Base-by-base conservation (phyloP, 2,113 vertebrate genomes). In the Oostethus manadensis region DNA sequence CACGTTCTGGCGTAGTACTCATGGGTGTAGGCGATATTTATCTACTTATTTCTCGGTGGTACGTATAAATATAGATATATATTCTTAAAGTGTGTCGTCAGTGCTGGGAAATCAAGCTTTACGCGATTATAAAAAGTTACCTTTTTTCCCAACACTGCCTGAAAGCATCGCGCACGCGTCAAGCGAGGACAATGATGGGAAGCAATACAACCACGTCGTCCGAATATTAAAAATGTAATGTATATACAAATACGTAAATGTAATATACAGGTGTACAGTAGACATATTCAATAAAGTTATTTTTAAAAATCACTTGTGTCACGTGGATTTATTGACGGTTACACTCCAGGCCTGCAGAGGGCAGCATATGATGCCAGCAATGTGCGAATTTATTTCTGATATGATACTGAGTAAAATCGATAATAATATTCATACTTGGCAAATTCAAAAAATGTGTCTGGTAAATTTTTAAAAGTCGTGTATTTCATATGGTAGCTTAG, bases 231-330 rank as follows among this genome's bases (percentile, higher is more conserved):
- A 77, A 77, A 69, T 62, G 79, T 58, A 78, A n/a, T 74, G 76
- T 60, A 75, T 64, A 66, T 29, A 71, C 53, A 75, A 44, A 80
- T 57, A 86, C 75, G 78, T 76, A 84, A 56, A 80, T 79, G n/a
- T n/a, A n/a, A 72, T 74, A 80, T 74, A 81, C 56, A 86, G 74
- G 76, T 77, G 82, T 58, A 80, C 77, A 72, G 80, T 74, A 85
- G 60, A 79, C 80, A 79, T 81, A 82, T 82, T 79, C 74, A 87
- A 84, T 87, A 88, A 87, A 87, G 68, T 84, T 87, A 79, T 82
- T 79, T 86, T 81, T 81, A 77, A 85, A 82, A 79, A 42, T 14
- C 38, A 11, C 13, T 42, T 56, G 64, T 50, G 70, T 81, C 7
- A 1, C 49, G 60, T 74, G 20, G 11, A 6, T 86, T n/a, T 64